Percentiles rank a stretch among this genome's conserved stretches.
Evolutionary conservation across 2,113 vertebrate genomes (phyloP).

Genomic region (Cheilinus undulatus): DNA sequence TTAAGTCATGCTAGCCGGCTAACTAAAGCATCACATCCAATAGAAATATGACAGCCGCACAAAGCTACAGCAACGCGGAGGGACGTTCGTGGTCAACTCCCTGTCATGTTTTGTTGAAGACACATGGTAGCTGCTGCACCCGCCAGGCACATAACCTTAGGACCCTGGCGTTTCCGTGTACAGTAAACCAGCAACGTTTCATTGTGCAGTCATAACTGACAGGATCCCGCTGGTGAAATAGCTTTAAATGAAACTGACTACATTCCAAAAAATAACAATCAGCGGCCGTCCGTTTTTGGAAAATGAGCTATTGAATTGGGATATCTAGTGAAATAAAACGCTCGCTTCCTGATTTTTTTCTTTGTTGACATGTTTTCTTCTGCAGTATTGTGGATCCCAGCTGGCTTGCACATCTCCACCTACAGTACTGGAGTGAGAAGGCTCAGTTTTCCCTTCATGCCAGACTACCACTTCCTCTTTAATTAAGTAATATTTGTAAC

Average conservation of each 20-base stretch:
- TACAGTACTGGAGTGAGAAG: slow-evolving; percentile 29
- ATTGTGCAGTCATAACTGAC: not conserved
- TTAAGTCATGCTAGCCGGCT: not conserved
- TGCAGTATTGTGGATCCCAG: not conserved
- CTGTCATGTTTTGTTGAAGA: not conserved
- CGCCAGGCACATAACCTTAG: not conserved
- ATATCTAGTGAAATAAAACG: not conserved
- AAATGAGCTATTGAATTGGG: not conserved
- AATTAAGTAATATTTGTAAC: no score
- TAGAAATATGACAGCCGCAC: not conserved
- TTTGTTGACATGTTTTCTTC: not conserved
- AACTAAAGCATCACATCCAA: not conserved
- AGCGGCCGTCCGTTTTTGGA: no score
- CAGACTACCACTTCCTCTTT: no score
- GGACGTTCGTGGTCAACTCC: not conserved
- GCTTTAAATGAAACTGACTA: not conserved
- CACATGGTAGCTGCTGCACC: no score
- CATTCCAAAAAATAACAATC: not conserved
- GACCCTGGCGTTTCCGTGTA: slow-evolving; percentile 9
- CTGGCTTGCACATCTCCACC: slow-evolving; percentile 20
- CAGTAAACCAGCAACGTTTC: no score
- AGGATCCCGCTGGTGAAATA: no score
- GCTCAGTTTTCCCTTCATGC: no score
- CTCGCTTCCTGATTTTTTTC: slow-evolving; percentile 34
- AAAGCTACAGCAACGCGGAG: not conserved